Evolutionary conservation across 2,797 vertebrate species (phyloP), one percentile per base, ranked within the genome.

Genomic region (Aplochiton taeniatus): DNA sequence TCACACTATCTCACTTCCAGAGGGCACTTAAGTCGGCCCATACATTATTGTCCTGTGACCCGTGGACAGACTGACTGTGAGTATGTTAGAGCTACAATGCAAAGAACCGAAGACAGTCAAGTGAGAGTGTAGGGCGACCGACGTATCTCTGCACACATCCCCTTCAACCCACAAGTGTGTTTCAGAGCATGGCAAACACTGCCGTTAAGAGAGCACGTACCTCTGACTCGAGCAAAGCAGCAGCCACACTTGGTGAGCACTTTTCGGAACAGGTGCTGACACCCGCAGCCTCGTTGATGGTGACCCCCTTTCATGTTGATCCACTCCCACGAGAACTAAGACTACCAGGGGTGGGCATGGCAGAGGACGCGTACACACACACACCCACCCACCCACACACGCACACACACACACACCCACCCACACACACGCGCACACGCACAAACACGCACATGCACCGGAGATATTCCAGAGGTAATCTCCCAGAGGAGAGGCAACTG

Each of bases 181-280:
- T 31, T 31, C 31, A 31, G 31, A 31, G 31, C 31, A 31, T 31
- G 2, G 31, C 4, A 52, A 4, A 11, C 2, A 12, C 46, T 19
- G 13, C 12, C 59, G 50, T 31, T 57, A 71, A 53, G 47, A 1
- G 19, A 67, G 13, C 80, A 85, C 93, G 66, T 92, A 96, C 95
- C 95, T 94, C 90, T 87, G 84, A 87, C 89, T 83, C 66, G 85
- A 73, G 83, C 84, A 85, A 89, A 91, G 87, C 95, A 95, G 91
- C 95, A 96, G 79, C 91, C 92, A 87, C 94, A 95, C 90, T 92
- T 93, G 79, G 90, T 77, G 89, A 95, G 88, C 83, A 96, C 91
- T 90, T 96, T 95, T 74, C 92, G 89, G 88, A 95, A 94, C 87
- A 95, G 90, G 83, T 91, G 90, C 75, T 88, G 90, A 89, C 95